A percentile compares a stretch with the other conserved stretches of the same genome.
phyloP scores from a whole-genome alignment of 2,888 invertebrate species.

The Electrophaes corylata region DNA sequence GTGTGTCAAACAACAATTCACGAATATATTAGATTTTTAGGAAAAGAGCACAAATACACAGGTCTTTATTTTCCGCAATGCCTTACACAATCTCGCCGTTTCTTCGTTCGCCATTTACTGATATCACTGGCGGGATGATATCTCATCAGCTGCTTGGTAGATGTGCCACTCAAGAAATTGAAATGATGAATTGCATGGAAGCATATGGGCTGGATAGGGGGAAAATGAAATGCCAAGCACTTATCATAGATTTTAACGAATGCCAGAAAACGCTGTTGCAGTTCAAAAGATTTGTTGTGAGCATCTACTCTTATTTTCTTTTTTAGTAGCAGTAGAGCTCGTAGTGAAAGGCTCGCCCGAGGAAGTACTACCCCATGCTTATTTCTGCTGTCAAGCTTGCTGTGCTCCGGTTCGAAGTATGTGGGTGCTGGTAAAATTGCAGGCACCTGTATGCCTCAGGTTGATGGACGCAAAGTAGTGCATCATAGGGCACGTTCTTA shows the following conservation, averaged over 20 bases:
- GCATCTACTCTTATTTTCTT: not conserved
- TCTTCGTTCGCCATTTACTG: slow-evolving; percentile 87
- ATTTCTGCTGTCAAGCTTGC: too few relatives aligned
- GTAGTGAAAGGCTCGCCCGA: too few relatives aligned
- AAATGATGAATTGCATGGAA: slow-evolving; percentile 89
- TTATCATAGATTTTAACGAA: slow-evolving; percentile 87
- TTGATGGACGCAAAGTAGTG: too few relatives aligned
- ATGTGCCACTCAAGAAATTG: slow-evolving; percentile 87
- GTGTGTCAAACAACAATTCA: too few relatives aligned
- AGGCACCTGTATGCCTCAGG: too few relatives aligned
- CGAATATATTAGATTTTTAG: not conserved
- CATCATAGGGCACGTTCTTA: too few relatives aligned
- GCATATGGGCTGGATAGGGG: slow-evolving; percentile 89
- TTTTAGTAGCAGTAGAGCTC: too few relatives aligned
- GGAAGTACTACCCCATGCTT: too few relatives aligned
- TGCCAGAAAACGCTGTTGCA: slow-evolving; percentile 86
- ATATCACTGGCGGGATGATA: slow-evolving; percentile 85
- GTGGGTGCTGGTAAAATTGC: too few relatives aligned
- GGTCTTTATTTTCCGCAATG: slow-evolving; percentile 32
- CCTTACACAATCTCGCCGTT: slow-evolving; percentile 77
- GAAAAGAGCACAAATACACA: not conserved
- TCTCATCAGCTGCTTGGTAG: slow-evolving; percentile 85
- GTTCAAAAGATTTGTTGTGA: slow-evolving; percentile 78
- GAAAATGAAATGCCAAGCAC: slow-evolving; percentile 80
- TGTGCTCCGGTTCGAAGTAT: too few relatives aligned